Evolutionary conservation across 2,888 invertebrate species (phyloP), one percentile per base, ranked within the genome.

Genomic region (Bombylius discolor): DNA sequence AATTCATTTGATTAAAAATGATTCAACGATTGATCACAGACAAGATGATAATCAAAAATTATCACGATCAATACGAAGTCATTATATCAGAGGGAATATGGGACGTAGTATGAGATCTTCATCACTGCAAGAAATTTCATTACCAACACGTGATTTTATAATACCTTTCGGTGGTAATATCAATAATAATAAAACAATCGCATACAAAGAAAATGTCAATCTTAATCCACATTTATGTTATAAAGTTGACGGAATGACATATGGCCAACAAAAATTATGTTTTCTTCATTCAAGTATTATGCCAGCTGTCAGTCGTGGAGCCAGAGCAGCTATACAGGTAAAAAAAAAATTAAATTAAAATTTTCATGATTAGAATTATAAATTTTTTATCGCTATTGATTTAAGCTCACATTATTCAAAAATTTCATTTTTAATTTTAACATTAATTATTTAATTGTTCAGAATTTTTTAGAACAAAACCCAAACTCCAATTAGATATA

Each of bases 251-350:
- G 74, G 71, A 8, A 59, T 74, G 47, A 66, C 67, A 14, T 69
- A 70, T 56, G 72, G 72, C 1, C 73, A 74, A 55, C 73, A 70
- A 58, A 73, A 70, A 57, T 65, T 70, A 36, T 74, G 73, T 50
- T 68, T 70, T 3, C 56, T 71, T 56, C 68, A 74, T 60, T 73
- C 73, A 1, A 70, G 67, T 59, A 70, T 74, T 33, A 74, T 74
- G 74, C 73, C 73, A 44, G 73, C 73, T 23, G 72, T 74, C 51
- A 74, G 74, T 60, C 67, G 74, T 7, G 73, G 73, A n/a, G 73
- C 73, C 1, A 66, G 74, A 47, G 67, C 73, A 6, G 67, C 74
- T 5, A 73, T 74, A 61, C 73, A 74, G 69, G 73, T 74, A 59
- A 67, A 65, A 34, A 49, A 23, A 23, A 23, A 23, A n/a, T n/a